Evolutionary conservation across 2,113 vertebrate species (phyloP).

Genomic region (Cebus imitator): DNA sequence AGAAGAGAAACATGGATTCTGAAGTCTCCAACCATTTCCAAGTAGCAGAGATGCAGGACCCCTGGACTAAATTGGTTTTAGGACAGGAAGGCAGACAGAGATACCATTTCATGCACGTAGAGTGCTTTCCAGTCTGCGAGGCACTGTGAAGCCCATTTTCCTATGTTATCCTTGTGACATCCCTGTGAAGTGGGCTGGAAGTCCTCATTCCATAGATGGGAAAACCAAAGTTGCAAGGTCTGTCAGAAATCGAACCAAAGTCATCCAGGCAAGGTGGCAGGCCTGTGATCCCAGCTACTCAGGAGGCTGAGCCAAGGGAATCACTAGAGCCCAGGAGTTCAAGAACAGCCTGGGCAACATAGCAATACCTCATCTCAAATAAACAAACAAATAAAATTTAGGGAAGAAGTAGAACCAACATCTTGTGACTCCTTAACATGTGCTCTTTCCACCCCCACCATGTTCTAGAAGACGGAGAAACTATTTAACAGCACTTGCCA

Average conservation of each 20-base stretch:
- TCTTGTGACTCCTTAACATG: neutral
- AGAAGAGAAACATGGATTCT: neutral
- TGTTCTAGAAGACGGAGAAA: neutral
- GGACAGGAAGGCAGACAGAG: neutral
- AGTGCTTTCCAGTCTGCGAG: neutral
- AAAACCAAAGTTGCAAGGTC: conserved; percentile 8
- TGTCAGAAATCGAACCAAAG: neutral
- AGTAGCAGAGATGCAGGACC: neutral
- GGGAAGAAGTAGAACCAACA: neutral
- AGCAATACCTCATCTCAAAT: no score
- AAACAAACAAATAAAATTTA: no score
- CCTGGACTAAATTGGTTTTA: neutral
- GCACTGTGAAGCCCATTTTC: neutral
- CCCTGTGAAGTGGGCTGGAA: neutral
- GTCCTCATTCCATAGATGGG: neutral
- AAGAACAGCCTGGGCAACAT: no score
- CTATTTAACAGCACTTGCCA: neutral
- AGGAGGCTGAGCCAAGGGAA: no score
- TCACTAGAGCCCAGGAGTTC: no score
- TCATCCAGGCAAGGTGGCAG: no score
- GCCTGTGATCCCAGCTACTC: no score
- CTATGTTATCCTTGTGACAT: neutral
- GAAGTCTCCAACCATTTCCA: neutral
- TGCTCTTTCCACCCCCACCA: neutral
- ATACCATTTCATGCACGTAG: neutral